Conservation (phyloP, 2,888 invertebrate genomes). For the Drosophila nr. medialis region DNA sequence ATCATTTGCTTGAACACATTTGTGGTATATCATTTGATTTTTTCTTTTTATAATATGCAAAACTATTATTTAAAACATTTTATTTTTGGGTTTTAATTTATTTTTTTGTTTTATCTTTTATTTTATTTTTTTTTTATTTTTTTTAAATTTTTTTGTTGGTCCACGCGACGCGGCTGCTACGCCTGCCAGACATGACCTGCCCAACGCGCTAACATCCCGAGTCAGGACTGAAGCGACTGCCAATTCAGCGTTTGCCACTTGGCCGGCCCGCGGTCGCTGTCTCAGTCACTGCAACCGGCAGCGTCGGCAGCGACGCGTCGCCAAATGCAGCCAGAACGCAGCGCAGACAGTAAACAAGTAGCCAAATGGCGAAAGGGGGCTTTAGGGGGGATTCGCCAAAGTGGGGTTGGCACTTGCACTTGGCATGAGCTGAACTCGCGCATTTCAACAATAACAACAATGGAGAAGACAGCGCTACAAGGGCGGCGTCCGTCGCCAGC, state of each 20-base stretch:
- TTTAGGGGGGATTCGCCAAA: slow-evolving; percentile 18
- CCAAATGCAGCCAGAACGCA: slow-evolving; percentile 43
- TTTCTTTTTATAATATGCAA: slow-evolving; percentile 39
- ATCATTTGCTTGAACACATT: slow-evolving; percentile 60
- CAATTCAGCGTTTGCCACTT: slow-evolving; percentile 57
- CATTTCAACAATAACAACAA: slow-evolving; percentile 58
- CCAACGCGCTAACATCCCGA: slow-evolving; percentile 85
- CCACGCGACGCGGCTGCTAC: slow-evolving; percentile 67
- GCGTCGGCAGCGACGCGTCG: slow-evolving; percentile 27
- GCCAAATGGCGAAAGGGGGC: slow-evolving; percentile 4
- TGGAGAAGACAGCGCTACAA: slow-evolving; percentile 44
- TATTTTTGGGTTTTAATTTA: slow-evolving; percentile 20
- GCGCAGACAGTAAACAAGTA: slow-evolving; percentile 70
- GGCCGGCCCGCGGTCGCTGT: slow-evolving; percentile 35
- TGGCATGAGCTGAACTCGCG: slow-evolving; percentile 71
- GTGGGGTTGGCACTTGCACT: slow-evolving; percentile 73
- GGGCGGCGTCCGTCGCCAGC: slow-evolving; percentile 45
- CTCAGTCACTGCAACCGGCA: slow-evolving; percentile 33
- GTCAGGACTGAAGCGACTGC: slow-evolving; percentile 84
- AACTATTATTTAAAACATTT: slow-evolving; percentile 24
- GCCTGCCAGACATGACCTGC: slow-evolving; percentile 85
- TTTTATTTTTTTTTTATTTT: slow-evolving; percentile 27
- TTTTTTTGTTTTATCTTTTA: slow-evolving; percentile 28
- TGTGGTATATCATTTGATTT: slow-evolving; percentile 53
- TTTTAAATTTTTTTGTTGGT: slow-evolving; percentile 52